A percentile compares a stretch with the other conserved stretches of the same genome.
Evolutionary conservation across 1,140 invertebrate species (phyloP).

Genomic region (Charaxes varanes): DNA sequence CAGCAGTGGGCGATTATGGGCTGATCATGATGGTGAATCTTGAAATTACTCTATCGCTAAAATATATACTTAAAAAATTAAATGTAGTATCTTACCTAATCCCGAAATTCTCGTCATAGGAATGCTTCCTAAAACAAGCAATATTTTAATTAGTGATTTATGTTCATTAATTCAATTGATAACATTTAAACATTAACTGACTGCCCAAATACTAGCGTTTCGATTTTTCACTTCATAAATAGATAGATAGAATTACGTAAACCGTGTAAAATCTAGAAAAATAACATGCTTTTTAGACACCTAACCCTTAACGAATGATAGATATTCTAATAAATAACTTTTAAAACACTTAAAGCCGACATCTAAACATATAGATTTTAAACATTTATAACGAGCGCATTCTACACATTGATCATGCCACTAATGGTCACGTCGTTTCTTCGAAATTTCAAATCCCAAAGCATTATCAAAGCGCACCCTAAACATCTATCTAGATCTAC

Average conservation of each 20-base stretch:
- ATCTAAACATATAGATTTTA: slow-evolving; percentile 16
- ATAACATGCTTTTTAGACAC: slow-evolving; percentile 1
- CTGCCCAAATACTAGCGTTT: no score
- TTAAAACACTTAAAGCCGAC: neutral
- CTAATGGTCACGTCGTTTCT: slow-evolving; percentile 12
- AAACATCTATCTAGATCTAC: slow-evolving; percentile 17
- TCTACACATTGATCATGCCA: slow-evolving; percentile 28
- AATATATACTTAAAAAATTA: no score
- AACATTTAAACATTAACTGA: neutral
- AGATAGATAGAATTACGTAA: neutral
- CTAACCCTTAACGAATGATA: neutral
- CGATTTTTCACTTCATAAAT: neutral
- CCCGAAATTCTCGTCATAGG: slow-evolving; percentile 73
- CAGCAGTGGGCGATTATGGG: no score
- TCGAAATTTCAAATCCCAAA: slow-evolving; percentile 18
- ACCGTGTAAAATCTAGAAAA: neutral
- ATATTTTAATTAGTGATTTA: neutral
- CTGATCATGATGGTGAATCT: no score
- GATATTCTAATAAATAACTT: neutral
- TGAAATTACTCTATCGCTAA: neutral
- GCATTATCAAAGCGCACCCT: slow-evolving; percentile 35
- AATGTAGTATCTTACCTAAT: slow-evolving; percentile 51
- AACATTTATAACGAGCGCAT: slow-evolving; percentile 11
- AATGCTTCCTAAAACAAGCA: slow-evolving; percentile 67
- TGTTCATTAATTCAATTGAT: slow-evolving; percentile 2